Evolutionary conservation across 2,888 invertebrate genomes (phyloP).

Genomic region (Cerastis rubricosa): DNA sequence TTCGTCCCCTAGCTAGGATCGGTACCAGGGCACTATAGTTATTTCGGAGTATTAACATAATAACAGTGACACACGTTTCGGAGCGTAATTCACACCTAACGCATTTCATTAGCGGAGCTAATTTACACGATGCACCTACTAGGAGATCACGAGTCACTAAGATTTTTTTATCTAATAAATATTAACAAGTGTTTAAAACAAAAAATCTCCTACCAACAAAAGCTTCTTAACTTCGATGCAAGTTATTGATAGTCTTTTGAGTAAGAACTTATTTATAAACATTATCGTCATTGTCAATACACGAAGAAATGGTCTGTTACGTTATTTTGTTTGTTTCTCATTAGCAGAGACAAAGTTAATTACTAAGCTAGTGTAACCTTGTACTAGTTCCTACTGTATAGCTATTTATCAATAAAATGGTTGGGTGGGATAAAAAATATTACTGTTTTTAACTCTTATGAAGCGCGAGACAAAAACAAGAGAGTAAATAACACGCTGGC

Average conservation of each 20-base stretch:
- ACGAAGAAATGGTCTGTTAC: neutral
- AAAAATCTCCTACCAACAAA: neutral
- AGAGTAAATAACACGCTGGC: neutral
- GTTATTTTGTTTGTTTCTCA: neutral
- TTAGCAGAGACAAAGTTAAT: neutral
- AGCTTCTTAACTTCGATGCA: neutral
- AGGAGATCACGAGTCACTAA: conserved; percentile 46
- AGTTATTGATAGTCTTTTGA: neutral
- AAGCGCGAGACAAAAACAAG: neutral
- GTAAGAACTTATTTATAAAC: neutral
- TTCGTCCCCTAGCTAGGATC: neutral
- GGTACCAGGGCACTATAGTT: conserved; percentile 27
- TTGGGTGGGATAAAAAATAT: neutral
- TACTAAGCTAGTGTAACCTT: neutral
- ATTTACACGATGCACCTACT: conserved; percentile 69
- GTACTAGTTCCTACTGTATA: neutral
- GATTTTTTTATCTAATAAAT: neutral
- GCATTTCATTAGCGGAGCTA: conserved; percentile 78
- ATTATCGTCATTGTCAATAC: neutral
- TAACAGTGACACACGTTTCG: conserved; percentile 72
- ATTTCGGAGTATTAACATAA: conserved; percentile 71
- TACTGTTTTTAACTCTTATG: neutral
- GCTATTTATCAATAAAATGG: neutral
- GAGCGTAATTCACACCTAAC: conserved; percentile 75
- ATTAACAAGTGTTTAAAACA: neutral